phyloP scores from a whole-genome alignment of 30 jellyfish, hydroid and myxozoan genomes.

The Mastigias papua region DNA sequence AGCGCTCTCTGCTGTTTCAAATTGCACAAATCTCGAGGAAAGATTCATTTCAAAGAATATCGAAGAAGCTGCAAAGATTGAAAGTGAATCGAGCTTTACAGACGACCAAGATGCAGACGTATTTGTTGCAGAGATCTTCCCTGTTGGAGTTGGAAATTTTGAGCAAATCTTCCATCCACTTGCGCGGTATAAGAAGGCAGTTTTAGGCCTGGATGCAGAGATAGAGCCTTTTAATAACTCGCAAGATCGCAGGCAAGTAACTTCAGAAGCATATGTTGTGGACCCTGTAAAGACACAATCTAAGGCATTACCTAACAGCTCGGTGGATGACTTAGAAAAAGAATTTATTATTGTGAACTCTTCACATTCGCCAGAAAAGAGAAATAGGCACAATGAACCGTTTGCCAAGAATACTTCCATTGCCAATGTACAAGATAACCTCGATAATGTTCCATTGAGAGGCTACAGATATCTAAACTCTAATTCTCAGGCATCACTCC shows the following conservation, averaged over 20 bases:
- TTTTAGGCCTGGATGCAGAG: slow-evolving; percentile 62
- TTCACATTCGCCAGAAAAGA: not conserved
- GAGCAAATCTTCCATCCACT: slow-evolving; percentile 68
- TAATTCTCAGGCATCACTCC: not conserved
- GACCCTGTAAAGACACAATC: not conserved
- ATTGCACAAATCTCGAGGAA: not conserved
- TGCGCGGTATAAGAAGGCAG: slow-evolving; percentile 62
- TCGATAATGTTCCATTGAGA: not conserved
- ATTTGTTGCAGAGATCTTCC: slow-evolving; percentile 66
- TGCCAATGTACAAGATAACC: not conserved
- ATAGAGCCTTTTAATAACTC: slow-evolving; percentile 34
- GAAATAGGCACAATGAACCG: not conserved
- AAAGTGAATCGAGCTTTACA: not conserved
- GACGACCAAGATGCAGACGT: slow-evolving; percentile 55
- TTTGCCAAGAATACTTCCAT: not conserved
- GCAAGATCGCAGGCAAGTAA: not conserved
- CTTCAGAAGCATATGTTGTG: not conserved
- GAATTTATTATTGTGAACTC: not conserved
- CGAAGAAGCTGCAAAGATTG: not conserved
- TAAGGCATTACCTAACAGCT: not conserved
- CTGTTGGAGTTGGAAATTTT: slow-evolving; percentile 44
- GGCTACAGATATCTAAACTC: not conserved
- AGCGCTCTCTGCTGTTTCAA: slow-evolving; percentile 2
- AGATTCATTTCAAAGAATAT: not conserved
- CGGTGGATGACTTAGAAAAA: not conserved